A percentile compares a stretch with the other conserved stretches of the same genome.
phyloP scores from a whole-genome alignment of 2,797 vertebrate species.

The Chaetophractus vellerosus region DNA sequence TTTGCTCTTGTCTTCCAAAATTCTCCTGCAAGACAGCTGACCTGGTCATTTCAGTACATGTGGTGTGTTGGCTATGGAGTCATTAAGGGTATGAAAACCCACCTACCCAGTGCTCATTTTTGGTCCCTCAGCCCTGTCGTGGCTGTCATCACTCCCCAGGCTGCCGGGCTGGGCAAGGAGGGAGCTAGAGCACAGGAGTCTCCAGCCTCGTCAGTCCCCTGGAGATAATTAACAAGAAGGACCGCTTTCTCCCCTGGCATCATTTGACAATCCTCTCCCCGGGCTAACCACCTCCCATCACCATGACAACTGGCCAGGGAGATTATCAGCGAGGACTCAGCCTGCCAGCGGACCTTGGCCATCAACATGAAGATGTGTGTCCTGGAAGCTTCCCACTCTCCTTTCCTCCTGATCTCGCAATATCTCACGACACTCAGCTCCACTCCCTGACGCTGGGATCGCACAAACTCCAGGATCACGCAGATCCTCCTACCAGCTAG shows the following conservation, averaged over 20 bases:
- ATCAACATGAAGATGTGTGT: neutral
- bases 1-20: conserved; percentile 96
- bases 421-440: too few relatives aligned
- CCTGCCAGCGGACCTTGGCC: neutral
- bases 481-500: neutral
- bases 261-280: neutral
- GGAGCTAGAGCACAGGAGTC: neutral
- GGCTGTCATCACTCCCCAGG: neutral
- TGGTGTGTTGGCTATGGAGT: neutral
- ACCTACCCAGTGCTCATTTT: neutral
- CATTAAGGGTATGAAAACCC: neutral
- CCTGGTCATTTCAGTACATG: neutral
- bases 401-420: neutral
- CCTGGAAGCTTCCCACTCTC: neutral
- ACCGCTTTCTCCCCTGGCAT: neutral
- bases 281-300: neutral
- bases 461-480: too few relatives aligned
- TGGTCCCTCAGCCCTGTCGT: neutral
- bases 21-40: conserved; percentile 93
- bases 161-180: neutral
- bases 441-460: too few relatives aligned
- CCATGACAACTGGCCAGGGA: neutral
- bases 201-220: neutral
- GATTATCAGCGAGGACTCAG: neutral
- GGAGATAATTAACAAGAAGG: neutral